These are phyloP conservation scores for Chaetops frenatus DNA, from an alignment of 2,113 vertebrate species.

Conservation along the genomic window DNA sequence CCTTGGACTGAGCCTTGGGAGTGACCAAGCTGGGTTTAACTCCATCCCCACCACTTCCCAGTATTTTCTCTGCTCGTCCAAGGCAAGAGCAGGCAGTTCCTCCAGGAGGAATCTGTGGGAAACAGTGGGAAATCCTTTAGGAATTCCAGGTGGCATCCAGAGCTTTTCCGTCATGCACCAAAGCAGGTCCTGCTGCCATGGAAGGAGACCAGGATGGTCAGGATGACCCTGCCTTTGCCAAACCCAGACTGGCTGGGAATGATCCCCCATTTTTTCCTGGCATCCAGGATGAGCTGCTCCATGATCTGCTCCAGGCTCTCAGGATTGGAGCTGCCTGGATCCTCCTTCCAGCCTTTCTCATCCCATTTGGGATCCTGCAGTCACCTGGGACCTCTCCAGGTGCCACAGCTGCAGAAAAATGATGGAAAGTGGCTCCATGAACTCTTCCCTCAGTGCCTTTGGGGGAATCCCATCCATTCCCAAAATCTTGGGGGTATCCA, in stretches of 20 bases:
- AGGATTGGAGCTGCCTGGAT: neutral
- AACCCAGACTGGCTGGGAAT: neutral
- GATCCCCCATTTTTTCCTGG: neutral
- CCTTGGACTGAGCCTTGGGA: neutral
- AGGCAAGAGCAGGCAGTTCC: neutral
- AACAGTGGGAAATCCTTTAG: neutral
- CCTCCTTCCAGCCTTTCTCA: neutral
- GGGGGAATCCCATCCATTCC: neutral
- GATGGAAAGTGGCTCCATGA: neutral
- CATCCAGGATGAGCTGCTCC: neutral
- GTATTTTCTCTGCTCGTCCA: accelerated
- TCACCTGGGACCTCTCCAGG: accelerated
- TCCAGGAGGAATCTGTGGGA: neutral
- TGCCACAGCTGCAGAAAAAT: neutral
- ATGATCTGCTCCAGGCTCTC: neutral
- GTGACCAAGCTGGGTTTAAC: neutral
- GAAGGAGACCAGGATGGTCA: neutral
- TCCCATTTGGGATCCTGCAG: neutral
- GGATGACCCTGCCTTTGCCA: neutral
- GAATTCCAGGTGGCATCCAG: accelerated
- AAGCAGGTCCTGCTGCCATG: accelerated
- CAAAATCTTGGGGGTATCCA: accelerated
- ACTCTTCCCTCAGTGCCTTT: neutral
- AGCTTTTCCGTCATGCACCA: neutral
- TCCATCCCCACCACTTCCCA: neutral